phyloP scores from a whole-genome alignment of 1,140 invertebrate genomes.

The Hermetia illucens region DNA sequence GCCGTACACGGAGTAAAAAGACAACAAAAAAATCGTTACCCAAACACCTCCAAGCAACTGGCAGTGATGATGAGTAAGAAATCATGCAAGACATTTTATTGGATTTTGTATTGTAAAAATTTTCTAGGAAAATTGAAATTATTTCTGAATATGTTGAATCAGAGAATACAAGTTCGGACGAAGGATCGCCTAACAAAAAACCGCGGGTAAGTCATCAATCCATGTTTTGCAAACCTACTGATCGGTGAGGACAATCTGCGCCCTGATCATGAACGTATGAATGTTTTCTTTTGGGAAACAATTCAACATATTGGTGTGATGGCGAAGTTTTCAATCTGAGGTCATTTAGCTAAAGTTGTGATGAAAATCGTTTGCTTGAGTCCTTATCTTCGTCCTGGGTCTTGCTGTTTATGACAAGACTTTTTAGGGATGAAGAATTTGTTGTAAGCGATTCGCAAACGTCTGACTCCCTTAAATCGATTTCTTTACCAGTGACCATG shows the following conservation, averaged over 20 bases:
- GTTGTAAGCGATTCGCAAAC: neutral
- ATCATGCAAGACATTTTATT: neutral
- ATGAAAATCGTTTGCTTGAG: conserved; percentile 28
- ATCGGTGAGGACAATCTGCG: neutral
- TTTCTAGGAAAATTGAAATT: neutral
- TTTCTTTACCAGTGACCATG: too few relatives aligned
- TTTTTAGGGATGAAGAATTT: too few relatives aligned
- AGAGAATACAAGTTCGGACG: neutral
- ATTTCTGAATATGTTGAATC: neutral
- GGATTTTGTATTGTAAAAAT: neutral
- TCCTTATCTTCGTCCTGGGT: conserved; percentile 11
- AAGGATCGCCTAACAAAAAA: neutral
- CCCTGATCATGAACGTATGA: neutral
- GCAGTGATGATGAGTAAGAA: neutral
- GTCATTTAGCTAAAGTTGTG: conserved; percentile 13
- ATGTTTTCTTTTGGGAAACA: too few relatives aligned
- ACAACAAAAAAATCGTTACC: neutral
- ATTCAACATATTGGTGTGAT: conserved; percentile 5
- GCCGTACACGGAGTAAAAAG: neutral
- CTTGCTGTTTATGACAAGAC: too few relatives aligned
- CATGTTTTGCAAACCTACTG: neutral
- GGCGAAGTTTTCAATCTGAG: conserved; percentile 31
- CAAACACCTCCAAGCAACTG: neutral
- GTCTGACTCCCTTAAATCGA: neutral
- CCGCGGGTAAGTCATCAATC: neutral